A percentile compares a stretch with the other conserved stretches of the same genome.
Conservation (phyloP, 2,888 invertebrate species). For the Calameuta idolon region DNA sequence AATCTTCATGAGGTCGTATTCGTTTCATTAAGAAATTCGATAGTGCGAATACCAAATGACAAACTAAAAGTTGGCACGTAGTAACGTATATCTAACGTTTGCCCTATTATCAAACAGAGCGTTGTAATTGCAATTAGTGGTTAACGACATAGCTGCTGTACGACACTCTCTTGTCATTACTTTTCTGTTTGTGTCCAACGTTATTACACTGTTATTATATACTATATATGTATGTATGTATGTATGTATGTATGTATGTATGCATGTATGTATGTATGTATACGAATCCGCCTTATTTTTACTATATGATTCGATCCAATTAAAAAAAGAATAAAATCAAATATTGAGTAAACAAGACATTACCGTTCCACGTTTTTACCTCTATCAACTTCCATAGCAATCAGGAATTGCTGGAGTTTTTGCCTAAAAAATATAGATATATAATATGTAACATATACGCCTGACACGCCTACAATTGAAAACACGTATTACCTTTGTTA, state of each 20-base stretch:
- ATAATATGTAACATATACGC: no score
- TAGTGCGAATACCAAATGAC: background rate
- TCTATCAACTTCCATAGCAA: no score
- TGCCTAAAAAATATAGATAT: no score
- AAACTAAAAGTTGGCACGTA: background rate
- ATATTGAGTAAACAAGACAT: background rate
- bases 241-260: background rate
- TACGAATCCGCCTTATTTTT: background rate
- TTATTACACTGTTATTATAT: background rate
- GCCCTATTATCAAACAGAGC: background rate
- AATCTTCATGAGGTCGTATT: background rate
- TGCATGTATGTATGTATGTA: no score
- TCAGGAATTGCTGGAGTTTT: no score
- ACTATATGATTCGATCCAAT: background rate
- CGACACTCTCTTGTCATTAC: slow-evolving; percentile 4
- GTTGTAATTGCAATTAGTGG: slow-evolving; percentile 6
- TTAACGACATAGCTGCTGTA: background rate
- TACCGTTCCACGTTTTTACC: background rate
- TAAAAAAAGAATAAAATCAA: background rate
- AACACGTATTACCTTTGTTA: no score
- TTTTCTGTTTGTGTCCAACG: background rate
- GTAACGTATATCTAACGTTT: background rate
- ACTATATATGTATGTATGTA: no score
- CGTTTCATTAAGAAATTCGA: background rate
- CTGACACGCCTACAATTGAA: no score